Base-by-base conservation (phyloP, 2,797 vertebrate species). In the Coreius guichenoti region DNA sequence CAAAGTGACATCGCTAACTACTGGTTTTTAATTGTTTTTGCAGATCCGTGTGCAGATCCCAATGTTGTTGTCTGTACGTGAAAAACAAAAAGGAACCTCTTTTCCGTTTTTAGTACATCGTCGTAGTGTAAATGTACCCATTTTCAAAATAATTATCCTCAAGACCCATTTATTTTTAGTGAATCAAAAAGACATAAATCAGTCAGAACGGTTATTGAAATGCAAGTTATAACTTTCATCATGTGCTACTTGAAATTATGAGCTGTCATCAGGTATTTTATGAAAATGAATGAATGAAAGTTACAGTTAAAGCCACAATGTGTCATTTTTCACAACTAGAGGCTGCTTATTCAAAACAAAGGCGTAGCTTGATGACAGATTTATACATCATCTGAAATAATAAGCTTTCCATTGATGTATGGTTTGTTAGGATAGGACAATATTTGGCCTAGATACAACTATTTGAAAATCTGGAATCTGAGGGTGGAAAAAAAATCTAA, bases 21-120 rank as follows among this genome's bases (percentile, higher is more conserved):
- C 61, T 65, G 61, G 61, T 29, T 65, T 63, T 63, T 16, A 8
- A 26, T 29, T 0, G 1, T 16, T 65, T 65, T 65, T 2, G 13
- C n/a, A 0, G 1, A 61, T 26, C 58, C 1, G 0, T 13, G n/a
- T 26, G 12, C 3, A 12, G 58, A 65, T 26, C 0, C 4, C 11
- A 26, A 26, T 0, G 2, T 63, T 14, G 23, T 61, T 21, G 3
- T 23, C 3, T 11, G 8, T 23, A 56, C 3, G 21, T 8, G 21
- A 58, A 56, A 58, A 23, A 3, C 19, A 1, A 2, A 21, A 54
- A 54, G 19, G 8, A 54, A 54, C 21, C 8, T 8, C 1, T 3
- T 21, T 8, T 4, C 8, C 11, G 54, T 23, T 56, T 23, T 56
- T 56, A 56, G 54, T 4, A 56, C 54, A 56, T 11, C 1, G 1